phyloP scores from a whole-genome alignment of 2,888 invertebrate species.

The Monoplex corrugatus region DNA sequence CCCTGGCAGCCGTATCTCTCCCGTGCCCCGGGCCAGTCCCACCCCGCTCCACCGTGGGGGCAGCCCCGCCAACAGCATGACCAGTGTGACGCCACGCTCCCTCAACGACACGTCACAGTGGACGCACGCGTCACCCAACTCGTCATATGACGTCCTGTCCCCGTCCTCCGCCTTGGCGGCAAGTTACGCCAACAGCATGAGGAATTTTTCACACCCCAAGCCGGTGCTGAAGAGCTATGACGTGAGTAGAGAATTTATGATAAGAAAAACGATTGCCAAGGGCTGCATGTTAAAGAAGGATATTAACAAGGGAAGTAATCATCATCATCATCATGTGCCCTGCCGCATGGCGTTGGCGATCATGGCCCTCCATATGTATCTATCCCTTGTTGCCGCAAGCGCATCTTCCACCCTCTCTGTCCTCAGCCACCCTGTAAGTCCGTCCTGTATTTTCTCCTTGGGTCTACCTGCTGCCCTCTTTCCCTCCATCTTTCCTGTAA shows the following conservation, averaged over 20 bases:
- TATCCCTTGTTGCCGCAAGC: too few species aligned
- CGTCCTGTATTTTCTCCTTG: too few species aligned
- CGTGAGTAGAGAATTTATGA: constrained; percentile 57
- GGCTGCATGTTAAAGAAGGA: too few species aligned
- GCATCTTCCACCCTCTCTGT: too few species aligned
- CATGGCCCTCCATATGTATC: too few species aligned
- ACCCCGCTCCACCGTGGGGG: neutral
- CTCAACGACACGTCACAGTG: constrained; percentile 65
- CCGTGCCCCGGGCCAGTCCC: constrained; percentile 32
- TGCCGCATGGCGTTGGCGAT: too few species aligned
- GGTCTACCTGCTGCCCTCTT: too few species aligned
- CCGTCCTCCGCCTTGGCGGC: constrained; percentile 52
- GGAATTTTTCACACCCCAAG: constrained; percentile 64
- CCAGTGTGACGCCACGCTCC: constrained; percentile 69
- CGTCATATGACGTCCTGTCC: constrained; percentile 54
- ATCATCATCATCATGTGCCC: too few species aligned
- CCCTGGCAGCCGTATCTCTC: constrained; percentile 14
- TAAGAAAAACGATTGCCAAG: too few species aligned
- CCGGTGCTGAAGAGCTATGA: constrained; percentile 73
- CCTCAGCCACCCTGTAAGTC: too few species aligned
- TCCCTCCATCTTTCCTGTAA: too few species aligned
- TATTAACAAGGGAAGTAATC: too few species aligned
- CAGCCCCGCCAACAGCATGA: constrained; percentile 69
- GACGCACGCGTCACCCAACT: constrained; percentile 52
- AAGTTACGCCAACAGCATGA: constrained; percentile 52